A percentile compares a stretch with the other conserved stretches of the same genome.
Conservation (phyloP, 2,113 vertebrate genomes). For the Neofelis nebulosa region DNA sequence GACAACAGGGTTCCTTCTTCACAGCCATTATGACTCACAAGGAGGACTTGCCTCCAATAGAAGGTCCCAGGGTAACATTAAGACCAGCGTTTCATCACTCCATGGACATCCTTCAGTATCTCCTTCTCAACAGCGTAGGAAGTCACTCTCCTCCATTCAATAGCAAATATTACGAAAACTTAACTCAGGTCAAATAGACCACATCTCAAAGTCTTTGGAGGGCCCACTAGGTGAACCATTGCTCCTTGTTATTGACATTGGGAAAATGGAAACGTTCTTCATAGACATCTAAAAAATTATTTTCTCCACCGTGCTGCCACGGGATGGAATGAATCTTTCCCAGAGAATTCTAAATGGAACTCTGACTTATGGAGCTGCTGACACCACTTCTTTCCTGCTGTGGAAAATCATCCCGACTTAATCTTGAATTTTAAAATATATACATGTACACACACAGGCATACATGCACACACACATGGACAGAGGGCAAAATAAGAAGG, state of each 20-base stretch:
- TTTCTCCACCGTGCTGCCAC: background rate
- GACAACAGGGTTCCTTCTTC: constrained; percentile 88
- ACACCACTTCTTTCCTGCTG: background rate
- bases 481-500: background rate
- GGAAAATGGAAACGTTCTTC: background rate
- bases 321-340: background rate
- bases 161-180: background rate
- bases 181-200: background rate
- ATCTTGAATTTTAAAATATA: background rate
- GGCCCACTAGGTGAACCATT: background rate
- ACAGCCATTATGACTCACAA: constrained; percentile 90
- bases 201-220: background rate
- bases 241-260: background rate
- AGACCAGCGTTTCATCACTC: constrained; percentile 90
- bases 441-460: background rate
- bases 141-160: background rate
- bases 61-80: constrained; percentile 90
- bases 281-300: background rate
- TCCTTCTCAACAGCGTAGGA: background rate
- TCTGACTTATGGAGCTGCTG: background rate
- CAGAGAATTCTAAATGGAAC: background rate
- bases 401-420: background rate
- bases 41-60: constrained; percentile 90
- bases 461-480: background rate
- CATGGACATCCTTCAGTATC: constrained; percentile 63